phyloP scores from a whole-genome alignment of 2,113 vertebrate genomes.

The Phylloscopus trochiloides region DNA sequence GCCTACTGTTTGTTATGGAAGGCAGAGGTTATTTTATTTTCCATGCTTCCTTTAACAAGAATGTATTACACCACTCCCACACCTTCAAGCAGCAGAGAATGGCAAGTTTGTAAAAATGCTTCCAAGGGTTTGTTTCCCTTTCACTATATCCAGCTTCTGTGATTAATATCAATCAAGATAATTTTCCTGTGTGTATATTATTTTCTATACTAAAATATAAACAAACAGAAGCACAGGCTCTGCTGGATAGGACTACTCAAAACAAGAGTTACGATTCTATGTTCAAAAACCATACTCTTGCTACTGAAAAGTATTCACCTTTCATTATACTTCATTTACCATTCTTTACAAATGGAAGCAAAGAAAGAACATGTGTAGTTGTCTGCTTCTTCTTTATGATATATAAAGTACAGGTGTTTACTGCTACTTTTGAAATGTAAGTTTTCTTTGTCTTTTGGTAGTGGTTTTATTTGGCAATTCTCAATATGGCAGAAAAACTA shows the following conservation, averaged over 20 bases:
- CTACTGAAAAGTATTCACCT: background rate
- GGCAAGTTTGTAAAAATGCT: background rate
- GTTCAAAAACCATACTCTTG: background rate
- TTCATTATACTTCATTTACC: background rate
- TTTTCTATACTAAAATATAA: background rate
- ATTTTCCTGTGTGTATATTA: background rate
- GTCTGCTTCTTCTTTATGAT: background rate
- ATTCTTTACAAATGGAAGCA: background rate
- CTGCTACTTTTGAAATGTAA: background rate
- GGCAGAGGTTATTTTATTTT: background rate
- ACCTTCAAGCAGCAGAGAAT: background rate
- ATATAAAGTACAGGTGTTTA: background rate
- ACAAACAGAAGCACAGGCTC: background rate
- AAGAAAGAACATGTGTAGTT: background rate
- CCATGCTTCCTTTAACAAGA: background rate
- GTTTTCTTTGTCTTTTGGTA: background rate
- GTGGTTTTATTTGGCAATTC: background rate
- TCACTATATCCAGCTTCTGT: background rate
- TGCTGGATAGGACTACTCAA: background rate
- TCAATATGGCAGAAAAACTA: background rate
- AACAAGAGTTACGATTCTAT: fast-evolving
- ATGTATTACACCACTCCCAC: background rate
- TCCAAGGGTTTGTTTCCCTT: background rate
- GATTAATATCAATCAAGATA: background rate
- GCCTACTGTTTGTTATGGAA: background rate